Evolutionary conservation across 2,888 invertebrate species (phyloP).

Genomic region (Drosophila fungiperda): DNA sequence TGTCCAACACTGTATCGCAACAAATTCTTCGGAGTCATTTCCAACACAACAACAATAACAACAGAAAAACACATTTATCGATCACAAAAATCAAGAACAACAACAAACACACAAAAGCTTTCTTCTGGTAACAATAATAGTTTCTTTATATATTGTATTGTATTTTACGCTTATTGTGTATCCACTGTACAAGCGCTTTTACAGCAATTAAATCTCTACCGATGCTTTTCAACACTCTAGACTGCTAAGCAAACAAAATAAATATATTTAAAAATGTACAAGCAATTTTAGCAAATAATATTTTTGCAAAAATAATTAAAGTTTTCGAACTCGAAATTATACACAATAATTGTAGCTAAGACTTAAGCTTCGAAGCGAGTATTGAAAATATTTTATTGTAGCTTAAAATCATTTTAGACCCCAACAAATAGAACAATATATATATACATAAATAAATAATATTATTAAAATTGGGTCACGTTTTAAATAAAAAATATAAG

Average conservation of each 20-base stretch:
- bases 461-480: slow-evolving; percentile 12
- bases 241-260: slow-evolving; percentile 70
- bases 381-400: slow-evolving; percentile 80
- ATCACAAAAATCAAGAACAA: slow-evolving; percentile 4
- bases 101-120: slow-evolving; percentile 60
- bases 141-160: slow-evolving; percentile 73
- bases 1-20: neutral
- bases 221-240: slow-evolving; percentile 79
- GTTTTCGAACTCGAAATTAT: slow-evolving; percentile 65
- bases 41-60: neutral
- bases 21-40: neutral
- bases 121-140: slow-evolving; percentile 81
- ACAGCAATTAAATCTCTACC: slow-evolving; percentile 68
- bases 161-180: slow-evolving; percentile 55
- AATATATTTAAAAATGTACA: slow-evolving; percentile 34
- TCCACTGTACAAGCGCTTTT: slow-evolving; percentile 61
- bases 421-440: slow-evolving; percentile 31
- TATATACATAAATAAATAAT: slow-evolving; percentile 3
- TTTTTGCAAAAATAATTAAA: slow-evolving; percentile 25
- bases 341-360: slow-evolving; percentile 73
- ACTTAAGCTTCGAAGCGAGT: slow-evolving; percentile 73
- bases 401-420: slow-evolving; percentile 69
- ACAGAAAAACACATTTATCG: slow-evolving; percentile 8
- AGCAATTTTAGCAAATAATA: slow-evolving; percentile 57
- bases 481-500: slow-evolving; percentile 48